Evolutionary conservation across 1,140 invertebrate genomes (phyloP).

Genomic region (Chymomyza costata): DNA sequence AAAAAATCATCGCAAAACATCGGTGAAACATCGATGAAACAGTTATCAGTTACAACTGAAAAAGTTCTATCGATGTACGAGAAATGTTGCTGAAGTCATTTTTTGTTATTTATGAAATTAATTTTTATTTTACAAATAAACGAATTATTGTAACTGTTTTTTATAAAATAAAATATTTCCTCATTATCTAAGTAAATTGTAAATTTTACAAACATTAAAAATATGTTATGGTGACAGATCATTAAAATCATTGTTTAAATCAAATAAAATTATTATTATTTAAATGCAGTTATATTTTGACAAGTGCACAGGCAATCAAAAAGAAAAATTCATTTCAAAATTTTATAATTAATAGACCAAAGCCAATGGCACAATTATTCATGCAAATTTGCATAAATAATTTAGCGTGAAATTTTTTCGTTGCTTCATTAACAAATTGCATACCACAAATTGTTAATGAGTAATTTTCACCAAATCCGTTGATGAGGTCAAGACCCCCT

Average conservation of each 20-base stretch:
- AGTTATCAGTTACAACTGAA: too few species aligned
- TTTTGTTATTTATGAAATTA: too few species aligned
- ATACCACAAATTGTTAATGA: conserved; percentile 16
- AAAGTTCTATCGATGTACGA: too few species aligned
- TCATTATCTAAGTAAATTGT: neutral
- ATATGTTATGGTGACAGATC: too few species aligned
- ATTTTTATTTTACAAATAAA: too few species aligned
- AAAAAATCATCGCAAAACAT: too few species aligned
- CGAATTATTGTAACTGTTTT: too few species aligned
- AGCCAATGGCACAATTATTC: conserved; percentile 9
- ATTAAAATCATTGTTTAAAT: conserved; percentile 4
- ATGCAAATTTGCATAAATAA: conserved; percentile 13
- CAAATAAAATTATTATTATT: neutral
- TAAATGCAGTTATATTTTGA: neutral
- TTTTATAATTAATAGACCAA: neutral
- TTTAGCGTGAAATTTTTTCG: conserved; percentile 12
- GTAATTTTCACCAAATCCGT: too few species aligned
- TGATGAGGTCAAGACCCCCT: conserved; percentile 6
- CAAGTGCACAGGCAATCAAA: conserved; percentile 12
- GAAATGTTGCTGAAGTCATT: too few species aligned
- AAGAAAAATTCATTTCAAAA: conserved; percentile 1
- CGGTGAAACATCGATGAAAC: too few species aligned
- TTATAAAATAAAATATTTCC: too few species aligned
- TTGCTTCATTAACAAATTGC: conserved; percentile 35
- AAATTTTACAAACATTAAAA: neutral